These are phyloP conservation scores for Whitmania pigra DNA, from an alignment of 1,140 invertebrate species.

Conservation along the genomic window DNA sequence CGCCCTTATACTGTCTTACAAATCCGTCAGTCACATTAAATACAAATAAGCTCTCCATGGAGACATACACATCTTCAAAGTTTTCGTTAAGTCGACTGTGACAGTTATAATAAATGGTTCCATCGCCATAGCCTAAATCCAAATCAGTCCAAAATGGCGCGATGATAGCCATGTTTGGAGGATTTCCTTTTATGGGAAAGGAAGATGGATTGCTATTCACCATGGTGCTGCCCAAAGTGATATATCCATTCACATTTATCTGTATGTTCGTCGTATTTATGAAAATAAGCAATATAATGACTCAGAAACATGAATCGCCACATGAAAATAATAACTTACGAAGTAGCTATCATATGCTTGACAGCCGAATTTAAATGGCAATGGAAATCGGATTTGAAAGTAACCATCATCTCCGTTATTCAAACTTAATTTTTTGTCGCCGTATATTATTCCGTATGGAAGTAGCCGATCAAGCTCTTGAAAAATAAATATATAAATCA, in stretches of 20 bases:
- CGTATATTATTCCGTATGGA: background rate
- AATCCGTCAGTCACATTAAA: background rate
- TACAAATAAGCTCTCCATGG: background rate
- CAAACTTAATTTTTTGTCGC: background rate
- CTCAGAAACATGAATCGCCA: no score
- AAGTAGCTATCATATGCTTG: constrained; percentile 7
- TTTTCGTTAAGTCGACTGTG: constrained; percentile 3
- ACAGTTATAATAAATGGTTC: constrained; percentile 9
- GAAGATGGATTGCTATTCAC: background rate
- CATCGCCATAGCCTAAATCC: constrained; percentile 1
- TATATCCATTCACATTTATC: constrained; percentile 11
- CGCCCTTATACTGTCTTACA: constrained; percentile 2
- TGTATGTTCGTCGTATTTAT: background rate
- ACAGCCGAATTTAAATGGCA: constrained; percentile 8
- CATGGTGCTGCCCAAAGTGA: background rate
- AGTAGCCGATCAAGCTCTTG: no score
- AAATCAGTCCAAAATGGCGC: constrained; percentile 12
- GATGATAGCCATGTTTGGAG: background rate
- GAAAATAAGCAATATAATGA: background rate
- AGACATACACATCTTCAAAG: background rate
- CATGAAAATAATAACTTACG: constrained; percentile 9
- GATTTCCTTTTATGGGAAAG: background rate
- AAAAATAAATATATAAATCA: background rate
- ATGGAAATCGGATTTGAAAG: background rate
- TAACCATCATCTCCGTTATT: constrained; percentile 1